Percentiles rank a stretch among this genome's conserved stretches.
Conservation (phyloP, 2,888 invertebrate species). For the Listrodromus nycthemerus region DNA sequence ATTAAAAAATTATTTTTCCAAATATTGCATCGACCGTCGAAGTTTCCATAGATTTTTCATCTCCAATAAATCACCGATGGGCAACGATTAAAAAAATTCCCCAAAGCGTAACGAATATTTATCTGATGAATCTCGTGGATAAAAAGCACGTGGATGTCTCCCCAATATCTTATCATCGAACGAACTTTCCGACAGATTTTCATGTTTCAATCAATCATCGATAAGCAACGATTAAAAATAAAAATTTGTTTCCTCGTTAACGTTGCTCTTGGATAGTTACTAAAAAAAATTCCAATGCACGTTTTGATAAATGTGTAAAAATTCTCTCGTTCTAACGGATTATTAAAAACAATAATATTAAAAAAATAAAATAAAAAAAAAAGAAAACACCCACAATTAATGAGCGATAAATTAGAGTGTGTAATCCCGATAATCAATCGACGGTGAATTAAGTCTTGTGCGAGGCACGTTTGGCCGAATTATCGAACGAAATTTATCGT, state of each 20-base stretch:
- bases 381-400: too few species aligned
- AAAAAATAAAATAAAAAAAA: too few species aligned
- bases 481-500: neutral
- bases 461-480: neutral
- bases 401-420: neutral
- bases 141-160: neutral
- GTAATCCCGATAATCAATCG: neutral
- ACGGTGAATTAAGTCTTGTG: neutral
- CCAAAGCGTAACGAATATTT: neutral
- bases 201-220: neutral
- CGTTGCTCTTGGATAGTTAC: neutral
- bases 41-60: neutral
- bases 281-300: neutral
- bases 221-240: neutral
- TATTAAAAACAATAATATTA: neutral
- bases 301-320: neutral
- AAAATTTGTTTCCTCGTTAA: neutral
- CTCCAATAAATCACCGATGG: neutral
- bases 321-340: constrained; percentile 5
- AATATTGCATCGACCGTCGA: neutral
- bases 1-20: neutral
- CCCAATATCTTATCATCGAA: neutral
- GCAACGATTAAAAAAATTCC: neutral
- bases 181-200: neutral
- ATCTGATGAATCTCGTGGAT: neutral